Percentiles rank a stretch among this genome's conserved stretches.
phyloP scores from a whole-genome alignment of 2,888 invertebrate genomes.

The Eledona agricola region DNA sequence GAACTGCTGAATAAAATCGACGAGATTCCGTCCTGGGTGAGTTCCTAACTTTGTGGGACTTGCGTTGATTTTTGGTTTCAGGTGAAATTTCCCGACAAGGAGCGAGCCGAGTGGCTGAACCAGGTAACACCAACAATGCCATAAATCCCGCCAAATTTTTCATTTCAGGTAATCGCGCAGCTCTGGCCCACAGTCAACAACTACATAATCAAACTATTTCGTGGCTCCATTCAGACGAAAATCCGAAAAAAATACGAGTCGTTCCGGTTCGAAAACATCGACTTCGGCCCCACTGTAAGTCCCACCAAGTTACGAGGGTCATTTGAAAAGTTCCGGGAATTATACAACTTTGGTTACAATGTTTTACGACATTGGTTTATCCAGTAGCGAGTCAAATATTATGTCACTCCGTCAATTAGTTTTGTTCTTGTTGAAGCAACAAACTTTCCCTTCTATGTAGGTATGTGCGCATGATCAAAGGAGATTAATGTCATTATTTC shows the following conservation, averaged over 20 bases:
- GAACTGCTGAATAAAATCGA: conserved; percentile 50
- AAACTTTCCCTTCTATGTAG: no score
- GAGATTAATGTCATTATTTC: no score
- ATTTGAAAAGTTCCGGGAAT: no score
- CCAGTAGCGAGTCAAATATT: no score
- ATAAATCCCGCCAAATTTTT: conserved; percentile 2
- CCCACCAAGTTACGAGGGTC: neutral
- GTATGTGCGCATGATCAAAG: no score
- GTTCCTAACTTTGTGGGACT: no score
- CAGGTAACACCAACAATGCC: conserved; percentile 42
- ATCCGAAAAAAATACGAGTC: conserved; percentile 53
- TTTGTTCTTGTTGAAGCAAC: no score
- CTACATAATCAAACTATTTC: conserved; percentile 49
- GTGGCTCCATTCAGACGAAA: conserved; percentile 49
- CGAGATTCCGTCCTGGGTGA: conserved; percentile 54
- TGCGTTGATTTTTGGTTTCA: conserved; percentile 40
- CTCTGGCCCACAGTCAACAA: conserved; percentile 52
- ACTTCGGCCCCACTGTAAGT: conserved; percentile 51
- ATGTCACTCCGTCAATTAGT: no score
- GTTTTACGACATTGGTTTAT: no score
- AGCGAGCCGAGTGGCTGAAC: conserved; percentile 55
- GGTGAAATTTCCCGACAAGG: conserved; percentile 55
- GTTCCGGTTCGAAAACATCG: conserved; percentile 54
- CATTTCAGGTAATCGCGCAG: conserved; percentile 48
- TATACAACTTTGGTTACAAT: no score